Evolutionary conservation across 1,140 invertebrate species (phyloP).

Genomic region (Melipona quadrifasciata): DNA sequence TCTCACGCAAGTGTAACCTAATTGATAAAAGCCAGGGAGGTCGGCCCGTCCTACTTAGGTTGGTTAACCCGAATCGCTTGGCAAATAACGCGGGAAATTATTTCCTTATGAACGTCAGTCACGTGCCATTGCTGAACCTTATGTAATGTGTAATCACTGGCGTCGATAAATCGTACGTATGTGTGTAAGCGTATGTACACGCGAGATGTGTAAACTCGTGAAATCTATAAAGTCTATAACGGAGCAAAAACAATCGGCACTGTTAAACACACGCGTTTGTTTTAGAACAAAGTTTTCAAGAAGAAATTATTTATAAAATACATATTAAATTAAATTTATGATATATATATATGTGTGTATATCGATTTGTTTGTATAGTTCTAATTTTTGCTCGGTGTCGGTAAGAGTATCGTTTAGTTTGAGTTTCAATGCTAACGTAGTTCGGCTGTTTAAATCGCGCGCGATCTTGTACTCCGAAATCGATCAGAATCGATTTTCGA

Average conservation of each 20-base stretch:
- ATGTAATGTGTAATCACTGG: constrained; percentile 28
- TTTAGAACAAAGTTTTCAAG: not conserved
- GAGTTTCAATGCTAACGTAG: not conserved
- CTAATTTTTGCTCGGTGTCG: not conserved
- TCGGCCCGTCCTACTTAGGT: constrained; percentile 21
- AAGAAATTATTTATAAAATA: not conserved
- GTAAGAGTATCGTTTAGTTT: not conserved
- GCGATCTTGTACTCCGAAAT: constrained; percentile 14
- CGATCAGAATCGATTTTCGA: constrained; percentile 15
- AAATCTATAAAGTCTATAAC: not conserved
- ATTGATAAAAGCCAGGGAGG: constrained; percentile 66
- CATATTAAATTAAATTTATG: not conserved
- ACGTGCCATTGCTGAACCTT: constrained; percentile 7
- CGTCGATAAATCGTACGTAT: constrained; percentile 6
- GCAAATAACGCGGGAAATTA: constrained; percentile 30
- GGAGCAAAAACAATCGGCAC: not conserved
- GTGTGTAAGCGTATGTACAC: not conserved
- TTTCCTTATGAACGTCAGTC: constrained; percentile 7
- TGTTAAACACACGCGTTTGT: not conserved
- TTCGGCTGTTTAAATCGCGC: not conserved
- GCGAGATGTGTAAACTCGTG: not conserved
- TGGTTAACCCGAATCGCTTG: constrained; percentile 53
- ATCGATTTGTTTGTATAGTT: no score
- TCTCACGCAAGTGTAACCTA: constrained; percentile 53
- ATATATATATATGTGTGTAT: no score